Percentiles rank a stretch among this genome's conserved stretches.
These are phyloP conservation scores for Cichladusa arquata DNA, from an alignment of 2,113 vertebrate species.

Conservation along the genomic window DNA sequence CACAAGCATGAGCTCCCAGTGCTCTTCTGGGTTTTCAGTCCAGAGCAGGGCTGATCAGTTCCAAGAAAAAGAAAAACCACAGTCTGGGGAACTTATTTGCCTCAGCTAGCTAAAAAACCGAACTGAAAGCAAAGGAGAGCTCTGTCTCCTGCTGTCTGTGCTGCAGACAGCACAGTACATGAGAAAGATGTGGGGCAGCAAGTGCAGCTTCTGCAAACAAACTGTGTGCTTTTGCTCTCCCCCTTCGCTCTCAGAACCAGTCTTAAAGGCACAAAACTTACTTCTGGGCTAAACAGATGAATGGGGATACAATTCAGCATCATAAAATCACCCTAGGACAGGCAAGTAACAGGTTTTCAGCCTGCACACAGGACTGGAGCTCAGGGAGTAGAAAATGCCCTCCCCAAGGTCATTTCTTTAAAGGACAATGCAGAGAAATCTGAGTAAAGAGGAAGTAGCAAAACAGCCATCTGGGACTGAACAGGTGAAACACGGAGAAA, in stretches of 20 bases:
- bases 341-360: not conserved
- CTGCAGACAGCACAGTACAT: not conserved
- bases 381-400: not conserved
- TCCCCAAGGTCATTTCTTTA: not conserved
- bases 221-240: fast-evolving
- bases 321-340: not conserved
- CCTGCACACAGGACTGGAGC: not conserved
- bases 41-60: not conserved
- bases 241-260: fast-evolving
- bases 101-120: not conserved
- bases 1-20: fast-evolving
- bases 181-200: fast-evolving
- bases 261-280: not conserved
- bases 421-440: not conserved
- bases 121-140: not conserved
- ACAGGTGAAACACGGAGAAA: not conserved
- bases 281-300: not conserved
- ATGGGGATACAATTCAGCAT: not conserved
- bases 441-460: not conserved
- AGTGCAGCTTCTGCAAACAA: not conserved
- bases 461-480: not conserved
- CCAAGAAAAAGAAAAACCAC: not conserved
- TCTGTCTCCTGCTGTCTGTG: not conserved
- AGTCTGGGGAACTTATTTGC: not conserved
- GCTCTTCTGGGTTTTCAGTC: not conserved